Percentiles rank a stretch among this genome's conserved stretches.
phyloP scores from a whole-genome alignment of 2,113 vertebrate genomes.

The Hiodon alosoides region DNA sequence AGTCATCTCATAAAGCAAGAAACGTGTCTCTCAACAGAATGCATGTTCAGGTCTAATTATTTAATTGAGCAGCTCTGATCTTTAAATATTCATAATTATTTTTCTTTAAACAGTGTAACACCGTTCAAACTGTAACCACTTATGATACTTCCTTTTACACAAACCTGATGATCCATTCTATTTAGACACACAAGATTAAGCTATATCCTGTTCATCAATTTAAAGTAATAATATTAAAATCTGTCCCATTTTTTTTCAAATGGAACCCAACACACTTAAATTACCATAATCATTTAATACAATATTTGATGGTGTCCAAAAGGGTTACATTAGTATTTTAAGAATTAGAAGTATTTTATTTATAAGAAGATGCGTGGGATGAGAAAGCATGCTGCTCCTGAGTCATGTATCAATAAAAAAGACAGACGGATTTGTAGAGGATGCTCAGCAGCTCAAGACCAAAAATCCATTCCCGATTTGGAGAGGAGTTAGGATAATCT shows the following conservation, averaged over 20 bases:
- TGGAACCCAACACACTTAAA: neutral
- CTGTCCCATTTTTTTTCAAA: neutral
- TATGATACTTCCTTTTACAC: too few species aligned
- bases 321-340: neutral
- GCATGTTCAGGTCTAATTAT: too few species aligned
- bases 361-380: neutral
- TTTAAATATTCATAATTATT: too few species aligned
- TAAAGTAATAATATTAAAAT: constrained; percentile 7
- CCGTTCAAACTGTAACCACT: too few species aligned
- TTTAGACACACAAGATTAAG: too few species aligned
- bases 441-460: neutral
- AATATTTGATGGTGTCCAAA: neutral
- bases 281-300: neutral
- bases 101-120: too few species aligned
- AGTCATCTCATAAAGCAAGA: too few species aligned
- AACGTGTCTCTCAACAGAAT: too few species aligned
- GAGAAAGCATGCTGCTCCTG: neutral
- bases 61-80: too few species aligned
- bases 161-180: too few species aligned
- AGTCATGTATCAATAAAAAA: constrained; percentile 4
- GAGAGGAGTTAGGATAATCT: neutral
- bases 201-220: neutral
- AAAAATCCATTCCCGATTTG: neutral
- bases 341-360: neutral
- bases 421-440: neutral